Evolutionary conservation across 2,888 invertebrate genomes (phyloP), one percentile per base, ranked within the genome.

Genomic region (Myathropa florea): DNA sequence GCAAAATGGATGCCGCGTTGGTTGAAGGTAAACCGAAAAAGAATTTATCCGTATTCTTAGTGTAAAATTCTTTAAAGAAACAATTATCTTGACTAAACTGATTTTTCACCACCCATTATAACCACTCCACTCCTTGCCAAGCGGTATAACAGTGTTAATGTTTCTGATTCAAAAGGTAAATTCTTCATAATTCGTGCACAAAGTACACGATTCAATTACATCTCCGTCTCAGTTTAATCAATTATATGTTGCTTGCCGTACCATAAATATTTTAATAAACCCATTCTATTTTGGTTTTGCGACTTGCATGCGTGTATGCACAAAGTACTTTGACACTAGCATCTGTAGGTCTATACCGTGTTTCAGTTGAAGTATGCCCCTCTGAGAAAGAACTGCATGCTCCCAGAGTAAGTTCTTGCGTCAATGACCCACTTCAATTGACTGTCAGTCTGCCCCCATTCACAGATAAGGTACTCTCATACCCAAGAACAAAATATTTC

Each of bases 401-500:
- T 53, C 39, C 46, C 30, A 57, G 30, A 23, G 21, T 33, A 33
- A 30, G 55, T 70, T 24, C 59, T 7, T 36, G 30, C 73, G 63
- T 63, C 63, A 72, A 33, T 53, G 73, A 64, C 55, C 63, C 10
- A 72, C 61, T 53, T 63, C 24, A 36, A 57, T 57, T 65, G 26
- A 28, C 46, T 18, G 46, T 18, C 39, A 10, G 26, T 73, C 24
- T 33, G 12, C 28, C 21, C 60, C 26, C 24, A 60, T 28, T 46
- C 63, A 18, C 61, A 53, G 61, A 72, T 72, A 53, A 72, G 63
- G 26, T 24, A 30, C 4, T 46, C 63, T 46, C 26, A 3, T 0
- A 14, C 18, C 14, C 28, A 71, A 39, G 28, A 71, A 71, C 46
- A 61, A 61, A 53, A 55, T n/a, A 18, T 33, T 7, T 39, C 0